Conservation (phyloP, 92 coral and sea anemone species). For the Umimayanthus chanpuru region DNA sequence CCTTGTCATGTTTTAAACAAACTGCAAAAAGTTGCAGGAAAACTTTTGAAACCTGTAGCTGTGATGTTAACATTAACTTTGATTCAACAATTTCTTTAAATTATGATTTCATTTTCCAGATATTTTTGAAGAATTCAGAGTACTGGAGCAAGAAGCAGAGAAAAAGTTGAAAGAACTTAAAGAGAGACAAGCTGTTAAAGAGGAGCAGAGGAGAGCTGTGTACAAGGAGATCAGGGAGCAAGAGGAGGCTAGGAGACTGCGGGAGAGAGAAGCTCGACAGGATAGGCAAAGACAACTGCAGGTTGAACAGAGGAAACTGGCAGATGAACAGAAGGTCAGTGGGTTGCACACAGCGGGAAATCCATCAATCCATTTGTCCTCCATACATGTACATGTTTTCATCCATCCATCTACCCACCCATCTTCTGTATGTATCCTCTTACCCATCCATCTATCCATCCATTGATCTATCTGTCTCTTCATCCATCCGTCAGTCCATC, state of each 20-base stretch:
- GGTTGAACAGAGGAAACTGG: slow-evolving; percentile 66
- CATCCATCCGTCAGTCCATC: too few species aligned
- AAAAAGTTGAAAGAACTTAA: slow-evolving; percentile 76
- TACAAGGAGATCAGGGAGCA: slow-evolving; percentile 74
- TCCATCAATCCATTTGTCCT: not conserved
- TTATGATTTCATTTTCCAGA: slow-evolving; percentile 24
- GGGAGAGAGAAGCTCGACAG: slow-evolving; percentile 65
- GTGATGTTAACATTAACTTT: too few species aligned
- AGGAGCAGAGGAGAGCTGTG: slow-evolving; percentile 60
- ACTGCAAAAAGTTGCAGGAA: too few species aligned
- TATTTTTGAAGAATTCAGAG: slow-evolving; percentile 54
- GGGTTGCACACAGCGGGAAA: too few species aligned
- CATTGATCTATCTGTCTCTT: not conserved
- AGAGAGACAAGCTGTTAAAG: slow-evolving; percentile 70
- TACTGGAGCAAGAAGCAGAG: slow-evolving; percentile 80
- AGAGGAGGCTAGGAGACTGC: slow-evolving; percentile 67
- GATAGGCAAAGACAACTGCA: slow-evolving; percentile 68
- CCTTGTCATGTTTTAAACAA: too few species aligned
- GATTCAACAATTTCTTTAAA: too few species aligned
- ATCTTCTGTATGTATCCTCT: too few species aligned
- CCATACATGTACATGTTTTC: too few species aligned
- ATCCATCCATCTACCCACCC: not conserved
- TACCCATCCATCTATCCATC: not conserved
- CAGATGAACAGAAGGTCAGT: slow-evolving; percentile 72
- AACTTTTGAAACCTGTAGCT: too few species aligned